Evolutionary conservation across 2,888 invertebrate species (phyloP).

Genomic region (Synanthedon formicaeformis): DNA sequence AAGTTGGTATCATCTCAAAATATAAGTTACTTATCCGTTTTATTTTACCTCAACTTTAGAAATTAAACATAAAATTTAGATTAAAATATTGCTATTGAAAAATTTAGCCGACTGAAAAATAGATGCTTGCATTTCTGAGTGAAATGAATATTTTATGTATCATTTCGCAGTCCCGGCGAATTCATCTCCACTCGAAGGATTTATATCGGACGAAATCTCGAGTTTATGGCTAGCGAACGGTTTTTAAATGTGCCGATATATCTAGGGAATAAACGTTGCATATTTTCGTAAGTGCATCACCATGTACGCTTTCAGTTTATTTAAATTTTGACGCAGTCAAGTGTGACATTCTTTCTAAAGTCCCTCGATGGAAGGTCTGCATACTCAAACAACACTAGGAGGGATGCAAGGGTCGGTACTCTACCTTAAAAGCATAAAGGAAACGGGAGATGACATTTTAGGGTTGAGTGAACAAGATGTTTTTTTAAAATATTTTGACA

Average conservation of each 20-base stretch:
- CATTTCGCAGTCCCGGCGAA: slow-evolving; percentile 54
- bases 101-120: slow-evolving; percentile 40
- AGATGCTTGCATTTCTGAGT: slow-evolving; percentile 55
- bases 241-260: slow-evolving; percentile 31
- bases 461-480: no score
- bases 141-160: slow-evolving; percentile 63
- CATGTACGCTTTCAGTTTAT: neutral
- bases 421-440: no score
- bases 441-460: no score
- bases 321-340: neutral
- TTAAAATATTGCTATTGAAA: slow-evolving; percentile 21
- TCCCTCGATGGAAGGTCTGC: no score
- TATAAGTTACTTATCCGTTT: no score
- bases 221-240: slow-evolving; percentile 39
- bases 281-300: slow-evolving; percentile 7
- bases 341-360: no score
- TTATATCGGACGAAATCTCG: slow-evolving; percentile 56
- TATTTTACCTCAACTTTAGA: no score
- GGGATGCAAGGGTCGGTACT: no score
- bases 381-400: no score
- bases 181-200: slow-evolving; percentile 63
- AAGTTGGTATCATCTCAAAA: no score
- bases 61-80: slow-evolving; percentile 2
- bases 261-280: slow-evolving; percentile 4
- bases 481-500: no score